phyloP scores from a whole-genome alignment of 2,113 vertebrate species.

The Aegithalos caudatus region DNA sequence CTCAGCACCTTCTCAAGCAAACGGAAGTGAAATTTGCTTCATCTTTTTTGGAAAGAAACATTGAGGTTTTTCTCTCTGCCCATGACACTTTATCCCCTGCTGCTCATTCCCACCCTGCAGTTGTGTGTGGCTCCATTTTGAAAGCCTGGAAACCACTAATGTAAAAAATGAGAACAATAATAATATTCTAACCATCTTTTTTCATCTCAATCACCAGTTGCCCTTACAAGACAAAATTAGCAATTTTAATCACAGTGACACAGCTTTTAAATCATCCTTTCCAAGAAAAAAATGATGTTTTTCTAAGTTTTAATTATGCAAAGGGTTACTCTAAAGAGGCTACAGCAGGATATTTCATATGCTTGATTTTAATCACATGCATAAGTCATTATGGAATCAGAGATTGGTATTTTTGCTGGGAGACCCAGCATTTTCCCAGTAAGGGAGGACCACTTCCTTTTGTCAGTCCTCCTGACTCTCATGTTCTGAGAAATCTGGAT shows the following conservation, averaged over 20 bases:
- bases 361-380: not conserved
- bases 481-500: not conserved
- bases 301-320: slow-evolving; percentile 21
- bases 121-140: not conserved
- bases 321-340: not conserved
- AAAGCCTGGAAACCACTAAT: not conserved
- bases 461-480: not conserved
- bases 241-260: slow-evolving; percentile 9
- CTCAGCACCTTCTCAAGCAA: not conserved
- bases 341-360: not conserved
- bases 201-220: not conserved
- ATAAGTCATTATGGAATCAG: not conserved
- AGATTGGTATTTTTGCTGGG: not conserved
- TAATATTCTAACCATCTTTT: not conserved
- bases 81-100: not conserved
- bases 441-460: not conserved
- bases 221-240: not conserved
- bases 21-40: not conserved
- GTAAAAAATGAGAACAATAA: not conserved
- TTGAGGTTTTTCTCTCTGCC: not conserved
- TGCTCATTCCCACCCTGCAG: not conserved
- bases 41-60: not conserved
- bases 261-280: not conserved
- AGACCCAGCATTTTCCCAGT: not conserved
- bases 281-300: not conserved